phyloP scores from a whole-genome alignment of 2,113 vertebrate genomes.

The Cavia aperea region DNA sequence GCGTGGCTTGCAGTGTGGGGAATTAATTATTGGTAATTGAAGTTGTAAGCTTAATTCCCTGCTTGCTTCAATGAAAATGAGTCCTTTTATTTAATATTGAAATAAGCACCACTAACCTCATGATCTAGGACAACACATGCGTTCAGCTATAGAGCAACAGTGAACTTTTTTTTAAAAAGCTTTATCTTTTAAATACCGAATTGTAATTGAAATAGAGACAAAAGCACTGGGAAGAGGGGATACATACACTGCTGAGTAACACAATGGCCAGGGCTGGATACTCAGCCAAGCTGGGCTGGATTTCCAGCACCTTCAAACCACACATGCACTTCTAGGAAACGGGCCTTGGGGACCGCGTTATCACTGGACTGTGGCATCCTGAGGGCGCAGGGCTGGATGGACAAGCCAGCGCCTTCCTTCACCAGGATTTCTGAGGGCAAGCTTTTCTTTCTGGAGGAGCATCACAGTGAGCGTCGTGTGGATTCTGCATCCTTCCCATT shows the following conservation, averaged over 20 bases:
- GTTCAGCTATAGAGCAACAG: conserved; percentile 58
- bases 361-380: neutral
- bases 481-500: neutral
- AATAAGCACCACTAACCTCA: conserved; percentile 64
- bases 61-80: conserved; percentile 69
- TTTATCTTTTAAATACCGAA: conserved; percentile 54
- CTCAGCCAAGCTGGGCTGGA: neutral
- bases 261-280: neutral
- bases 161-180: conserved; percentile 25
- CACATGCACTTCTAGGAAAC: neutral
- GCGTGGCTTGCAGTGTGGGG: conserved; percentile 72
- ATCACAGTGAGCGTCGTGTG: fast-evolving
- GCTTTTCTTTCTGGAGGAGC: neutral
- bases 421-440: neutral
- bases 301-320: neutral
- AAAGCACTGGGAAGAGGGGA: neutral
- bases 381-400: neutral
- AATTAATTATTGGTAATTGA: conserved; percentile 82
- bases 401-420: neutral
- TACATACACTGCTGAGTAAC: conserved; percentile 29
- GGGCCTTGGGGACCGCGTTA: neutral
- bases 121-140: conserved; percentile 48
- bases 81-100: conserved; percentile 78
- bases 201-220: conserved; percentile 51
- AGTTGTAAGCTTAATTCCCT: conserved; percentile 79